Percentiles rank a stretch among this genome's conserved stretches.
Evolutionary conservation across 2,888 invertebrate species (phyloP).

Genomic region (Cataglyphis albicans): DNA sequence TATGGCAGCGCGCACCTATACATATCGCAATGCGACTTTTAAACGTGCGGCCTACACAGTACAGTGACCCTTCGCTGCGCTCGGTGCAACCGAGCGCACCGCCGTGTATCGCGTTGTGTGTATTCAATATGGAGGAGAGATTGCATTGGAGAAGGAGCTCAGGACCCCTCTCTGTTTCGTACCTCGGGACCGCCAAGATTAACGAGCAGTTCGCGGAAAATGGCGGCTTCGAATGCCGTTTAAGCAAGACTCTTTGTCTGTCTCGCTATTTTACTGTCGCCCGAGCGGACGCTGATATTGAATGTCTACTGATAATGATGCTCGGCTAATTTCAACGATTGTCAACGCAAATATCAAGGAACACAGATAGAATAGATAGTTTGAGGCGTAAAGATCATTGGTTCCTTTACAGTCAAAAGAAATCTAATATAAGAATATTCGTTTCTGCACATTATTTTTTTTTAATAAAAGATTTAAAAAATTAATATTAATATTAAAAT

Average conservation of each 20-base stretch:
- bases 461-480: neutral
- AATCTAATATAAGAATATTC: neutral
- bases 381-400: neutral
- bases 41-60: slow-evolving; percentile 77
- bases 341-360: slow-evolving; percentile 1
- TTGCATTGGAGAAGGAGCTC: slow-evolving; percentile 57
- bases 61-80: slow-evolving; percentile 74
- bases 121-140: slow-evolving; percentile 61
- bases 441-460: neutral
- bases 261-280: neutral
- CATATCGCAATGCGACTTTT: slow-evolving; percentile 70
- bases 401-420: neutral
- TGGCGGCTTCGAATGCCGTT: slow-evolving; percentile 60
- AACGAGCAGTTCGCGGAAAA: slow-evolving; percentile 70
- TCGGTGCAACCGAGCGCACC: slow-evolving; percentile 73
- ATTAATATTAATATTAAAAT: no score
- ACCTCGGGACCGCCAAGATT: slow-evolving; percentile 67
- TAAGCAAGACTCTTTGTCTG: slow-evolving; percentile 55
- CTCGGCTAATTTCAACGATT: neutral
- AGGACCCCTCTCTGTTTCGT: slow-evolving; percentile 49
- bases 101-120: slow-evolving; percentile 63
- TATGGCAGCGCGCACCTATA: slow-evolving; percentile 63
- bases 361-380: neutral
- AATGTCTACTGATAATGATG: slow-evolving; percentile 15
- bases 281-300: slow-evolving; percentile 9